Percentiles rank a stretch among this genome's conserved stretches.
These are phyloP conservation scores for Ferdinandea cuprea DNA, from an alignment of 2,888 invertebrate genomes.

Conservation along the genomic window DNA sequence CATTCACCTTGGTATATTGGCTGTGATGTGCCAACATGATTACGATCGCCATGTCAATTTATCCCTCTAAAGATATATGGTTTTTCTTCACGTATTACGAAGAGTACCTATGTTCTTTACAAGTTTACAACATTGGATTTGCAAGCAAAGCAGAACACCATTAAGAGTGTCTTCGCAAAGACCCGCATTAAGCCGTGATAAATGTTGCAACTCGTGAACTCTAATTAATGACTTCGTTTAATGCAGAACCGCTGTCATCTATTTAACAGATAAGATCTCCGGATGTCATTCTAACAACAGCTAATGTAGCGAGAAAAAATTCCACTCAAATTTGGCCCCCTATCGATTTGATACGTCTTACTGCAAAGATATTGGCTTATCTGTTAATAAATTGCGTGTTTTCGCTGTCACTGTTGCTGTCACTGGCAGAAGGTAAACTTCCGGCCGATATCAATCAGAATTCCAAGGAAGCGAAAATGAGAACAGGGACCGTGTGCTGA, in stretches of 20 bases:
- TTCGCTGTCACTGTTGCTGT: slow-evolving; percentile 33
- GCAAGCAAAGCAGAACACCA: slow-evolving; percentile 5
- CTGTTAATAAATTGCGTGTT: slow-evolving; percentile 41
- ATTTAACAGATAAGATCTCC: slow-evolving; percentile 18
- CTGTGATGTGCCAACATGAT: slow-evolving; percentile 23
- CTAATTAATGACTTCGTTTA: slow-evolving; percentile 43
- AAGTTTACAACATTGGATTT: slow-evolving; percentile 20
- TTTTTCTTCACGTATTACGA: neutral
- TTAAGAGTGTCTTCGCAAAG: neutral
- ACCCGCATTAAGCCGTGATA: slow-evolving; percentile 31
- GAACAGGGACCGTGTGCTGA: neutral
- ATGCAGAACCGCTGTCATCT: slow-evolving; percentile 32
- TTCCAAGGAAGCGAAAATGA: neutral
- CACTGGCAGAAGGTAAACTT: slow-evolving; percentile 47
- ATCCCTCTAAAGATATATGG: slow-evolving; percentile 1
- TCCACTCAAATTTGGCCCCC: neutral
- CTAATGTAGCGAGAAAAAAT: neutral
- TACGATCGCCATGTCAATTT: slow-evolving; percentile 7
- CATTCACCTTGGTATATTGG: neutral
- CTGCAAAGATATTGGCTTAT: slow-evolving; percentile 3
- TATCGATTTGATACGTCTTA: neutral
- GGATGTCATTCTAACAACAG: neutral
- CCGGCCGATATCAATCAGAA: slow-evolving; percentile 29
- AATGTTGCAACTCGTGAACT: slow-evolving; percentile 29
- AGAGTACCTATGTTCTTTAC: neutral